Evolutionary conservation across 2,113 vertebrate species (phyloP).

Genomic region (Pholis gunnellus): DNA sequence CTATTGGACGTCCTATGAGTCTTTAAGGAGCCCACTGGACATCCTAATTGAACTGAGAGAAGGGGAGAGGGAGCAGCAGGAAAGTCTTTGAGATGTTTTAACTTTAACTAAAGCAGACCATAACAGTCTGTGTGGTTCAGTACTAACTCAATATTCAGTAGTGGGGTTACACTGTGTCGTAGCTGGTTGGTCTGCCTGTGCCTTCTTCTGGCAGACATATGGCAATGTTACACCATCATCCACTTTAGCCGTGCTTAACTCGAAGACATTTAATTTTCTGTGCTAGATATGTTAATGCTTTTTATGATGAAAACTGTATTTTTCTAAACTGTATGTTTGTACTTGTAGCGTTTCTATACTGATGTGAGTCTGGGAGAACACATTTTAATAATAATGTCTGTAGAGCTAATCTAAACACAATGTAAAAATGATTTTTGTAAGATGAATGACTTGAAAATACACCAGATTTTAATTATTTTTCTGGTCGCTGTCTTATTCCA

Average conservation of each 20-base stretch:
- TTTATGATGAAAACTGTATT: conserved; percentile 48
- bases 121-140: conserved; percentile 18
- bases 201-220: conserved; percentile 1
- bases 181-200: conserved; percentile 21
- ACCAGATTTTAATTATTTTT: conserved; percentile 22
- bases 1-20: neutral
- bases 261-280: conserved; percentile 20
- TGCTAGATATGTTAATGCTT: conserved; percentile 16
- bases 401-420: conserved; percentile 41
- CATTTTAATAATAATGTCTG: conserved; percentile 36
- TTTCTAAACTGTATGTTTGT: conserved; percentile 61
- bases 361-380: conserved; percentile 29
- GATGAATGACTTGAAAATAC: conserved; percentile 53
- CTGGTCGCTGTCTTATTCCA: conserved; percentile 33
- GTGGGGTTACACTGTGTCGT: neutral
- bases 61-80: neutral
- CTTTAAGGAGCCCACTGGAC: neutral
- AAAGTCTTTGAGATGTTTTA: conserved; percentile 1
- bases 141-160: conserved; percentile 34
- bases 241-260: conserved; percentile 45
- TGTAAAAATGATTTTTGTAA: conserved; percentile 46
- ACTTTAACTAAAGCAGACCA: neutral
- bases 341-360: conserved; percentile 37
- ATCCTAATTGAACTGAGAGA: neutral
- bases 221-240: conserved; percentile 16